phyloP scores from a whole-genome alignment of 1,140 invertebrate genomes.

The Camponotus pennsylvanicus region DNA sequence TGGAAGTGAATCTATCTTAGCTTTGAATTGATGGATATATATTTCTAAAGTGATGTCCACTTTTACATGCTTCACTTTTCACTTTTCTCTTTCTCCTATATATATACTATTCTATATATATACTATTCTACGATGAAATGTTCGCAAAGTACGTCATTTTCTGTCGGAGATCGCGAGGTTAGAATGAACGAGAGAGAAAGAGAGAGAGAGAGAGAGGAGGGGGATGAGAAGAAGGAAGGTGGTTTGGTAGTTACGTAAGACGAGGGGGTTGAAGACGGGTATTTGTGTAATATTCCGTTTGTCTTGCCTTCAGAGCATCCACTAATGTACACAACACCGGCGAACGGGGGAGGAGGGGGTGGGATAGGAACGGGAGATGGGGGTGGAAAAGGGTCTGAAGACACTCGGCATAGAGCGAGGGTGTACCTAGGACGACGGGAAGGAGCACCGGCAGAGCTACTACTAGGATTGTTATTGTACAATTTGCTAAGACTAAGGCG shows the following conservation, averaged over 20 bases:
- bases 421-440: conserved; percentile 65
- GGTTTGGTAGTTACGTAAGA: conserved; percentile 69
- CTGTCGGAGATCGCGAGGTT: conserved; percentile 38
- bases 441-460: conserved; percentile 80
- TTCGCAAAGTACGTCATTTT: conserved; percentile 40
- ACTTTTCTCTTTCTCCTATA: background rate
- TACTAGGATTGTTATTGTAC: conserved; percentile 86
- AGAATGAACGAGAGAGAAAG: background rate
- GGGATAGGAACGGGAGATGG: background rate
- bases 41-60: conserved; percentile 13
- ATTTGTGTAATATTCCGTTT: conserved; percentile 87
- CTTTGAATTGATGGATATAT: background rate
- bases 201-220: background rate
- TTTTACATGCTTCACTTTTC: conserved; percentile 43
- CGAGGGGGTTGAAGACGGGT: conserved; percentile 75
- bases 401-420: conserved; percentile 66
- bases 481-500: conserved; percentile 85
- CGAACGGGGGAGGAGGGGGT: conserved; percentile 51
- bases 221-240: conserved; percentile 24
- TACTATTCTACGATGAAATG: conserved; percentile 37
- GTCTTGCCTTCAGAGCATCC: conserved; percentile 86
- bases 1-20: conserved; percentile 2
- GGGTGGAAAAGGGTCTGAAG: conserved; percentile 60
- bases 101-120: conserved; percentile 34
- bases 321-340: conserved; percentile 85